Evolutionary conservation across 2,797 vertebrate species (phyloP).

Genomic region (Gila robusta): DNA sequence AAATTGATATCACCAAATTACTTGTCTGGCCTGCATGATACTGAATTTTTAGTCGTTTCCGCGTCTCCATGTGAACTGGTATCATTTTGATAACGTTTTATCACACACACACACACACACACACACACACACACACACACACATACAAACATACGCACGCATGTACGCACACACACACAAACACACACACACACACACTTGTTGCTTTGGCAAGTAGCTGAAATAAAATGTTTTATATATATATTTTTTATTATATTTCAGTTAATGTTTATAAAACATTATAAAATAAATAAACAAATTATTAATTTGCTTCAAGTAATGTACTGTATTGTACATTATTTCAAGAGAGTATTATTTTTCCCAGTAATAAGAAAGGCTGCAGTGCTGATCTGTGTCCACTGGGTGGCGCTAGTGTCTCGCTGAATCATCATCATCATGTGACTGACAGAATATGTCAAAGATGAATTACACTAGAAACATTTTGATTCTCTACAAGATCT

Average conservation of each 20-base stretch:
- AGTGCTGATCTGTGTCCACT: slow-evolving; percentile 58
- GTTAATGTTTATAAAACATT: neutral
- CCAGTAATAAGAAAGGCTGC: slow-evolving; percentile 3
- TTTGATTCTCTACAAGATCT: neutral
- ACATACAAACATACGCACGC: no score
- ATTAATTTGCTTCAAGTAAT: neutral
- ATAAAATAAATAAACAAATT: neutral
- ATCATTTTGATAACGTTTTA: no score
- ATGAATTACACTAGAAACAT: neutral
- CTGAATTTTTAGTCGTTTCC: no score
- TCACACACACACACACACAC: no score
- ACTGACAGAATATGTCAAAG: neutral
- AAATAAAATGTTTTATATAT: no score
- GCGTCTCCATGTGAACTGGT: no score
- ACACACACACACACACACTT: no score
- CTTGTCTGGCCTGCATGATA: no score
- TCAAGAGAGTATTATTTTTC: neutral
- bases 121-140: no score
- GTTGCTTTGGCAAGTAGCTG: no score
- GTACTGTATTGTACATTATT: neutral
- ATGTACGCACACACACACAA: no score
- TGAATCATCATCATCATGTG: neutral
- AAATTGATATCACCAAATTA: no score
- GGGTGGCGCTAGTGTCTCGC: slow-evolving; percentile 62
- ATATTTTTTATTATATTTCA: neutral